Percentiles rank a stretch among this genome's conserved stretches.
These are phyloP conservation scores for Apogon talboti DNA, from an alignment of 2,797 vertebrate species.

Conservation along the genomic window DNA sequence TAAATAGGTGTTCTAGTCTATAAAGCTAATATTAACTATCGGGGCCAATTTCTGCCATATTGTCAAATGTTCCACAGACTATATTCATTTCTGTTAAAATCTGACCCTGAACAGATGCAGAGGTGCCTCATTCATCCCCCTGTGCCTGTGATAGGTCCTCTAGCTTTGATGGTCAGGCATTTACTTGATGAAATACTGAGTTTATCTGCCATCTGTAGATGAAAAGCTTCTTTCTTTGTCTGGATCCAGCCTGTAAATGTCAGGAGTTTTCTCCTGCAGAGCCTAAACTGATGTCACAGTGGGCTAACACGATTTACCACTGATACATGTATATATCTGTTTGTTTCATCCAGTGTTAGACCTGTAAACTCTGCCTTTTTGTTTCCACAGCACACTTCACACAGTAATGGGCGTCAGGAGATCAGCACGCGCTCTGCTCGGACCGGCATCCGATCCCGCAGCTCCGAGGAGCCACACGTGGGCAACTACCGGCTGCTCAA, in stretches of 20 bases:
- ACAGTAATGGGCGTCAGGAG: slow-evolving; percentile 89
- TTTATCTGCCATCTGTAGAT: slow-evolving; percentile 24
- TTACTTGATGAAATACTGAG: background rate
- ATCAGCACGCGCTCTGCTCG: slow-evolving; percentile 82
- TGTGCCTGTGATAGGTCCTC: too few relatives aligned
- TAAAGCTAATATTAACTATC: too few relatives aligned
- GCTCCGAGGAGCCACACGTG: slow-evolving; percentile 93
- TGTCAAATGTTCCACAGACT: too few relatives aligned
- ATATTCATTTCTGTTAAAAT: too few relatives aligned
- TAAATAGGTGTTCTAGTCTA: too few relatives aligned
- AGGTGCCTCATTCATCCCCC: too few relatives aligned
- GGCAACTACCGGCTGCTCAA: slow-evolving; percentile 98
- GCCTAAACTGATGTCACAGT: slow-evolving; percentile 22
- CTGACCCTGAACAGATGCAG: too few relatives aligned
- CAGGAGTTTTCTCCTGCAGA: slow-evolving; percentile 30
- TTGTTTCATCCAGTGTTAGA: background rate
- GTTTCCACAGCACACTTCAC: slow-evolving; percentile 84
- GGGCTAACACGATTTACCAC: slow-evolving; percentile 53
- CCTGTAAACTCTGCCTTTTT: slow-evolving; percentile 1
- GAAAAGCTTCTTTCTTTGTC: slow-evolving; percentile 11
- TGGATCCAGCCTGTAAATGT: slow-evolving; percentile 50
- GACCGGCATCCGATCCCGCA: slow-evolving; percentile 89
- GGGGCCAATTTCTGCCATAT: too few relatives aligned
- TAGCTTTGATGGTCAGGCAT: background rate
- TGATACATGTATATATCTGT: slow-evolving; percentile 10